Conservation (phyloP, 1,140 invertebrate genomes). For the Oedothorax gibbosus region DNA sequence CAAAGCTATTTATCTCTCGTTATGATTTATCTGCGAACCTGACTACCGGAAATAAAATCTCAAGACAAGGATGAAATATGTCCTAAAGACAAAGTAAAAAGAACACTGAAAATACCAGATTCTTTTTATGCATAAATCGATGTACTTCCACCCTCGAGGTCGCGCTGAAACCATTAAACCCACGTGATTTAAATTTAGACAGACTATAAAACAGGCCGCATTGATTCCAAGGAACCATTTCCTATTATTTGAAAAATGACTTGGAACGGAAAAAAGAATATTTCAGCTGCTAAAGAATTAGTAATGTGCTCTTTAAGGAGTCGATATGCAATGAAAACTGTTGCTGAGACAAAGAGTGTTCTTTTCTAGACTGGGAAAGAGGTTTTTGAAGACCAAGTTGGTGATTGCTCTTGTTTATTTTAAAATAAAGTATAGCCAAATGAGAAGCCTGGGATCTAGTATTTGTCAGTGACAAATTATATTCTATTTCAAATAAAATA, state of each 20-base stretch:
- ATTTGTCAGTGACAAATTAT: too few species aligned
- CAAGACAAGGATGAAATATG: conserved; percentile 3
- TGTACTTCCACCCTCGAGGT: conserved; percentile 33
- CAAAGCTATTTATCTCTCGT: too few species aligned
- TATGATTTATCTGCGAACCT: not conserved
- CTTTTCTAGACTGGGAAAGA: not conserved
- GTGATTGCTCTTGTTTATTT: too few species aligned
- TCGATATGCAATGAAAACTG: conserved; percentile 38
- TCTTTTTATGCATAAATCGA: conserved; percentile 6
- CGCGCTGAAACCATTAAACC: conserved; percentile 53
- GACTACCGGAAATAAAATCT: not conserved
- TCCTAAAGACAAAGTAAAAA: conserved; percentile 30
- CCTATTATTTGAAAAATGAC: conserved; percentile 42
- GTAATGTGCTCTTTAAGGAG: conserved; percentile 19
- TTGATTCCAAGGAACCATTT: conserved; percentile 39
- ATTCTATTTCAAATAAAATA: too few species aligned
- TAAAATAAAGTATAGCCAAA: too few species aligned
- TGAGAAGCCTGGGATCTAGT: too few species aligned
- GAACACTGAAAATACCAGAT: conserved; percentile 3
- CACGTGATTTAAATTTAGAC: conserved; percentile 50
- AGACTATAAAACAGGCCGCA: conserved; percentile 31
- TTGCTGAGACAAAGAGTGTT: conserved; percentile 21
- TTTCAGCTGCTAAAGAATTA: conserved; percentile 31
- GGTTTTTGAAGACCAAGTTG: too few species aligned
- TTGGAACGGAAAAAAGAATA: not conserved